Percentiles rank a stretch among this genome's conserved stretches.
Evolutionary conservation across 2,797 vertebrate genomes (phyloP).

Genomic region (Brotogeris chrysoptera): DNA sequence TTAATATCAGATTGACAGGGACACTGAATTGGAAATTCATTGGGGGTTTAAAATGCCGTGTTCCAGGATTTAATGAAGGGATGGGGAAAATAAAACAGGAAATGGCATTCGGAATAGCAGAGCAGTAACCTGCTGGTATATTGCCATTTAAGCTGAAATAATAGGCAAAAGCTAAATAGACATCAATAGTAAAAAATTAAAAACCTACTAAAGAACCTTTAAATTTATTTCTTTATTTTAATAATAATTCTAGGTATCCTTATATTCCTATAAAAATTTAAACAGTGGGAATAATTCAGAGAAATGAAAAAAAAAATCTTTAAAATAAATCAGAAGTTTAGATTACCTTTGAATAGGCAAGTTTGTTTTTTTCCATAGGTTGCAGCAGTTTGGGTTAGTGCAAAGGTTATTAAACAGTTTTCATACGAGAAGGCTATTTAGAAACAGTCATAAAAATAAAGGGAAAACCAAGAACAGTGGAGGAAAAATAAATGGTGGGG

Average conservation of each 20-base stretch:
- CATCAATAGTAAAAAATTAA: neutral
- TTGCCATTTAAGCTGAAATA: neutral
- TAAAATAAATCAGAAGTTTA: neutral
- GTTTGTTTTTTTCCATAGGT: neutral
- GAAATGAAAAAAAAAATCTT: neutral
- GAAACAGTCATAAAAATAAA: neutral
- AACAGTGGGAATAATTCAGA: neutral
- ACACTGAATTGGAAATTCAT: conserved; percentile 10
- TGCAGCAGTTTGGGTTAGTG: neutral
- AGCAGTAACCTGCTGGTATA: neutral
- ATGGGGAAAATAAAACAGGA: conserved; percentile 11
- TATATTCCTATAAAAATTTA: neutral
- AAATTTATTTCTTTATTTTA: neutral
- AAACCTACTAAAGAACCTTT: neutral
- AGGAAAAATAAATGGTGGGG: neutral
- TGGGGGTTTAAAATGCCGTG: neutral
- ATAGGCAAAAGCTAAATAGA: neutral
- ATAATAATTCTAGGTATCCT: neutral
- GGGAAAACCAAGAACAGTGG: neutral
- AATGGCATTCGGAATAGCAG: neutral
- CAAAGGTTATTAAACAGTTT: neutral
- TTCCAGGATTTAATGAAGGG: neutral
- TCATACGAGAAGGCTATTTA: neutral
- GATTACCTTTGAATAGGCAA: neutral
- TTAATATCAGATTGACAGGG: conserved; percentile 44